These are phyloP conservation scores for Pangasius djambal DNA, from an alignment of 2,797 vertebrate genomes.

Conservation along the genomic window DNA sequence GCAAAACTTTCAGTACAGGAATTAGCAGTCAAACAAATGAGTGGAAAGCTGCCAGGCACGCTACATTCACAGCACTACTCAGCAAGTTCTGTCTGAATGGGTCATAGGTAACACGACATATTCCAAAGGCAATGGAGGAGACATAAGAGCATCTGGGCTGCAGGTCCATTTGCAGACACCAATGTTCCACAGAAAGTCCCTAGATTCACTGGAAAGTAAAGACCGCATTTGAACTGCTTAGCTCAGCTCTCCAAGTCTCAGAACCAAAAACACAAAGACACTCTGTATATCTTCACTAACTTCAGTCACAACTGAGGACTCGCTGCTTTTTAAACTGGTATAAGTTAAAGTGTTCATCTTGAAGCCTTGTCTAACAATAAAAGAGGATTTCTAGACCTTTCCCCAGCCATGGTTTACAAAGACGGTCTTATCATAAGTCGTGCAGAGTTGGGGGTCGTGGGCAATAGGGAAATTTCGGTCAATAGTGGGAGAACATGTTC, in stretches of 20 bases:
- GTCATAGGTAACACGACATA: slow-evolving; percentile 50
- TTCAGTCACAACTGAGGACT: background rate
- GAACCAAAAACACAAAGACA: slow-evolving; percentile 14
- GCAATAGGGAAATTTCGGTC: slow-evolving; percentile 48
- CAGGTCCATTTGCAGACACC: slow-evolving; percentile 26
- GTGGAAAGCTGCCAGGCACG: slow-evolving; percentile 21
- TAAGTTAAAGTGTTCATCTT: slow-evolving; percentile 45
- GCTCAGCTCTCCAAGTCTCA: slow-evolving; percentile 21
- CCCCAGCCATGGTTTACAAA: slow-evolving; percentile 45
- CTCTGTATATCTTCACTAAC: slow-evolving; percentile 16
- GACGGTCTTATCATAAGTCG: slow-evolving; percentile 51
- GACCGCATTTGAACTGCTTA: slow-evolving; percentile 16
- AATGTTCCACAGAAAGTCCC: slow-evolving; percentile 28
- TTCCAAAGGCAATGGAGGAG: slow-evolving; percentile 19
- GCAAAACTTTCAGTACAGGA: slow-evolving; percentile 22
- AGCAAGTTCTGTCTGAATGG: slow-evolving; percentile 53
- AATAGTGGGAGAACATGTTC: slow-evolving; percentile 55
- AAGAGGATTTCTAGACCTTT: slow-evolving; percentile 36
- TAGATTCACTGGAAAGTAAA: slow-evolving; percentile 20
- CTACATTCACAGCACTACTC: slow-evolving; percentile 35
- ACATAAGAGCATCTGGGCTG: slow-evolving; percentile 32
- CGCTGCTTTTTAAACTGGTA: background rate
- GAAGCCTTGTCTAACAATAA: slow-evolving; percentile 27
- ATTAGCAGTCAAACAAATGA: slow-evolving; percentile 22
- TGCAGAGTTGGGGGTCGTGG: background rate